Evolutionary conservation across 2,888 invertebrate species (phyloP).

Genomic region (Brenthis daphne): DNA sequence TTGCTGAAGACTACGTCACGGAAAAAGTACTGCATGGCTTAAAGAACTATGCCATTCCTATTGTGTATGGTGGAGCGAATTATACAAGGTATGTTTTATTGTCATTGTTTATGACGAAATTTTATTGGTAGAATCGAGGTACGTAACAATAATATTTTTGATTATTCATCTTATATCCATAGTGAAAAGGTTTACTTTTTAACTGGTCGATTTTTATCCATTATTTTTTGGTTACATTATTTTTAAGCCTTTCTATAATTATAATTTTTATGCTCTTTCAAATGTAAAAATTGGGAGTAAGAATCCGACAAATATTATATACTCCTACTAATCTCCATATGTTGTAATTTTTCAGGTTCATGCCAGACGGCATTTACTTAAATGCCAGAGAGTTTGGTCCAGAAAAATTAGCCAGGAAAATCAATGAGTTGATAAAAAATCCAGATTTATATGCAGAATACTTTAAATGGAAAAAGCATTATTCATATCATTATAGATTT

Average conservation of each 20-base stretch:
- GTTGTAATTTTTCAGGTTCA: constrained; percentile 56
- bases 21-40: constrained; percentile 60
- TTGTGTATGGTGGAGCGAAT: constrained; percentile 65
- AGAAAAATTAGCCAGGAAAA: constrained; percentile 53
- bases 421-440: constrained; percentile 57
- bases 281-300: too few species aligned
- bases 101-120: constrained; percentile 8
- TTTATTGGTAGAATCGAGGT: neutral
- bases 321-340: neutral
- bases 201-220: too few species aligned
- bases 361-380: constrained; percentile 68
- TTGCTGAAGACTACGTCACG: constrained; percentile 62
- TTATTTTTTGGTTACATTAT: too few species aligned
- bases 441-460: constrained; percentile 58
- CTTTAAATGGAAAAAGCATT: constrained; percentile 69
- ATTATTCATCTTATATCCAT: neutral
- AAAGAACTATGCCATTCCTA: constrained; percentile 55
- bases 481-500: constrained; percentile 54
- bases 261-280: too few species aligned
- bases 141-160: neutral
- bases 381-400: constrained; percentile 56
- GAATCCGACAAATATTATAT: neutral
- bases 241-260: too few species aligned
- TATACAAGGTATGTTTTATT: constrained; percentile 56
- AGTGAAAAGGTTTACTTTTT: too few species aligned